A percentile compares a stretch with the other conserved stretches of the same genome.
Evolutionary conservation across 1,140 invertebrate genomes (phyloP).

Genomic region (Monomorium pharaonis): DNA sequence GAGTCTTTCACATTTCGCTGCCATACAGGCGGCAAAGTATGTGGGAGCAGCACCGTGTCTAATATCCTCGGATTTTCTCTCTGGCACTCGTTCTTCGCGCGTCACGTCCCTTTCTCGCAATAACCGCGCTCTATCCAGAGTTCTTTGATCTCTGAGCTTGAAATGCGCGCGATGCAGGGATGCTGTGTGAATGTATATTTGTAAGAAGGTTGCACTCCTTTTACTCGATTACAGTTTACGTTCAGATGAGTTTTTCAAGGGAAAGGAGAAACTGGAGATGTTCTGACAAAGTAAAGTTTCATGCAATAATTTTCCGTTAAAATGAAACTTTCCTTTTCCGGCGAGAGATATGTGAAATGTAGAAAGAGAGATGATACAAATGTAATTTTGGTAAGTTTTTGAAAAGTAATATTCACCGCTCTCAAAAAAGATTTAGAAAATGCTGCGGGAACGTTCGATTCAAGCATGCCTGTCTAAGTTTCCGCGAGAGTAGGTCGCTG

Average conservation of each 20-base stretch:
- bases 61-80: slow-evolving; percentile 33
- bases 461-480: background rate
- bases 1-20: slow-evolving; percentile 18
- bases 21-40: background rate
- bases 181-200: background rate
- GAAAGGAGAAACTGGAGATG: background rate
- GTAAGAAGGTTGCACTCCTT: background rate
- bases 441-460: background rate
- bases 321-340: background rate
- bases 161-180: background rate
- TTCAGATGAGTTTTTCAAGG: background rate
- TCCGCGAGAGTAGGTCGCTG: background rate
- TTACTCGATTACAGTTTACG: background rate
- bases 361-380: background rate
- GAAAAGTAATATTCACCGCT: background rate
- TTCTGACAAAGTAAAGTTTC: background rate
- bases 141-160: slow-evolving; percentile 33
- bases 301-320: background rate
- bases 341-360: background rate
- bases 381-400: background rate
- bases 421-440: background rate
- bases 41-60: slow-evolving; percentile 27
- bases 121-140: slow-evolving; percentile 21
- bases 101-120: slow-evolving; percentile 13
- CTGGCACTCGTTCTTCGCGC: slow-evolving; percentile 21